A percentile compares a stretch with the other conserved stretches of the same genome.
Evolutionary conservation across 1,140 invertebrate genomes (phyloP).

Genomic region (Ruditapes philippinarum): DNA sequence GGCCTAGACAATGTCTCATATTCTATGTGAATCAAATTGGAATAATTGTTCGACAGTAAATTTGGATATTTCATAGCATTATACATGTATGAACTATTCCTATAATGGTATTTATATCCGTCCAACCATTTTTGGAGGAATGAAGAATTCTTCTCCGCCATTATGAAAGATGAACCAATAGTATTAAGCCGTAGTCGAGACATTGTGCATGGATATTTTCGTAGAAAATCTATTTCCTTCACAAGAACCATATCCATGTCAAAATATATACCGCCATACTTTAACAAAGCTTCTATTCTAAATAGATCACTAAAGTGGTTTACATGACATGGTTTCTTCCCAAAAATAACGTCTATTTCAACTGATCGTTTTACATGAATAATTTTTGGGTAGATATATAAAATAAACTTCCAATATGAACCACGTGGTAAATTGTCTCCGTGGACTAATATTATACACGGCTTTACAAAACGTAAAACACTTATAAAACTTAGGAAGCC

Average conservation of each 20-base stretch:
- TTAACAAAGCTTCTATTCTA: conserved; percentile 32
- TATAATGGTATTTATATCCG: conserved; percentile 12
- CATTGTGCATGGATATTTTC: conserved; percentile 5
- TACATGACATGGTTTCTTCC: not conserved
- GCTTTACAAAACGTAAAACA: conserved; percentile 33
- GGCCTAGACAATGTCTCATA: not conserved
- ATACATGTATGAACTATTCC: not conserved
- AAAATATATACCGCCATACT: conserved; percentile 40
- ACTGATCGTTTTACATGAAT: conserved; percentile 25
- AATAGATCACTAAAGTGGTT: conserved; percentile 41
- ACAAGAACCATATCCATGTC: conserved; percentile 16
- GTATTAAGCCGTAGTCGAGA: not conserved
- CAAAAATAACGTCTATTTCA: not conserved
- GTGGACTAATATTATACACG: conserved; percentile 37
- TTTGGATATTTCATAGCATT: not conserved
- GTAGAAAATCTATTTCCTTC: not conserved
- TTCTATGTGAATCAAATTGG: not conserved
- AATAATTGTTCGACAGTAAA: not conserved
- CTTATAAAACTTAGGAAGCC: conserved; percentile 47
- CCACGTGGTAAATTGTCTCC: conserved; percentile 29
- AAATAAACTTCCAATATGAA: conserved; percentile 37
- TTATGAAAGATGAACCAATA: not conserved
- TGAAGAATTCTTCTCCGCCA: not conserved
- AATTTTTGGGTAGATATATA: conserved; percentile 16
- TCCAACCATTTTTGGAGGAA: not conserved